Evolutionary conservation across 37 sponge, comb jelly and placozoan genomes (phyloP).

Genomic region (Beroe ovata): DNA sequence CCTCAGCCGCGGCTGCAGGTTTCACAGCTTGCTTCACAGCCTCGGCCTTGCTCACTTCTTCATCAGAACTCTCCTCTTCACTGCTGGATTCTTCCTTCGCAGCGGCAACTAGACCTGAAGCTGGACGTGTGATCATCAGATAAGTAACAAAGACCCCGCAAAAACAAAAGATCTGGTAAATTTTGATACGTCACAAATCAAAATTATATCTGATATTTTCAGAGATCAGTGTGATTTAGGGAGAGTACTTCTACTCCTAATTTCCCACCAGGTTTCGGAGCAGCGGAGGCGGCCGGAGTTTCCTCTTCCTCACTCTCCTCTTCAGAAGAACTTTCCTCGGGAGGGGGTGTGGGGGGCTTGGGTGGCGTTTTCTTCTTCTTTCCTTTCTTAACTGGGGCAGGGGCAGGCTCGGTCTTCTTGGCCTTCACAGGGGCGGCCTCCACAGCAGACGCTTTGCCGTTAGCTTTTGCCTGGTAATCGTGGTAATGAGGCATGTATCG

Average conservation of each 20-base stretch:
- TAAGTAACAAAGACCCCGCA: too few species aligned
- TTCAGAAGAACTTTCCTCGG: not conserved
- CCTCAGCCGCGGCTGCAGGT: not conserved
- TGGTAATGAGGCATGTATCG: not conserved
- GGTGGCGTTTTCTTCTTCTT: slow-evolving; percentile 54
- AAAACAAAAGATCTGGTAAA: too few species aligned
- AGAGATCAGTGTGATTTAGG: too few species aligned
- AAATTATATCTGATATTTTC: too few species aligned
- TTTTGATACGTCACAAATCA: too few species aligned
- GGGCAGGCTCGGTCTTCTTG: not conserved
- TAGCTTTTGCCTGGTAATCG: not conserved
- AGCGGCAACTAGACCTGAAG: slow-evolving; percentile 32
- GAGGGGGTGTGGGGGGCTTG: slow-evolving; percentile 63
- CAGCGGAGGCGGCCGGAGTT: not conserved
- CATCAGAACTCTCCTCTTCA: slow-evolving; percentile 7
- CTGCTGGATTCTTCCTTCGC: not conserved
- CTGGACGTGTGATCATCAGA: too few species aligned
- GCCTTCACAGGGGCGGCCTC: not conserved
- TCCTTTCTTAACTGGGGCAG: slow-evolving; percentile 10
- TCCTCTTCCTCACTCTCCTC: not conserved
- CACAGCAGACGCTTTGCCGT: not conserved
- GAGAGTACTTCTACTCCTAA: too few species aligned
- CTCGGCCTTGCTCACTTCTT: slow-evolving; percentile 39
- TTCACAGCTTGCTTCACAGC: slow-evolving; percentile 17
- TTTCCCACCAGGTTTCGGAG: not conserved